phyloP scores from a whole-genome alignment of 2,797 vertebrate genomes.

The Streptopelia turtur region DNA sequence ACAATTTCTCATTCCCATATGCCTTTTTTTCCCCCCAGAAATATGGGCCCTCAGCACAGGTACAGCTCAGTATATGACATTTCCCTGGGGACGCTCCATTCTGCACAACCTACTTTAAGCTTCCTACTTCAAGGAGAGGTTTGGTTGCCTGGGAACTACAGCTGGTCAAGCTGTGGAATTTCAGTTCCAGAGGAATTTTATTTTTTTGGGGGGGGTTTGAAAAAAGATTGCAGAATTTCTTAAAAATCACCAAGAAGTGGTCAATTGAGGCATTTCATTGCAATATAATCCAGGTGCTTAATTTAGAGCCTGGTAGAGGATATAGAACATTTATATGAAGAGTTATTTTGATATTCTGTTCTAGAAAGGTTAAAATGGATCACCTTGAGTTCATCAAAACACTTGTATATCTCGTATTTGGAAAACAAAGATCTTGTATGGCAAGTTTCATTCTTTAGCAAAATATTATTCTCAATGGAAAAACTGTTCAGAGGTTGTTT shows the following conservation, averaged over 20 bases:
- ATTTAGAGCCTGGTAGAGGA: not conserved
- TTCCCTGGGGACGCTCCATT: not conserved
- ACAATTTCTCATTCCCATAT: not conserved
- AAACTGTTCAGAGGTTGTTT: not conserved
- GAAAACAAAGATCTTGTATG: not conserved
- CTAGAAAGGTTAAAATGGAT: not conserved
- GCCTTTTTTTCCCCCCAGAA: not conserved
- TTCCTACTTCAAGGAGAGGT: not conserved
- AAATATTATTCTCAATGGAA: not conserved
- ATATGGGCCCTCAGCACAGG: fast-evolving
- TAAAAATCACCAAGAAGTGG: not conserved
- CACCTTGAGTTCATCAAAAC: not conserved
- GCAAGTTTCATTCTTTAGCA: not conserved
- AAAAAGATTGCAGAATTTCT: not conserved
- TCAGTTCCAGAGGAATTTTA: not conserved
- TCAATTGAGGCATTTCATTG: not conserved
- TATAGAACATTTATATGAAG: not conserved
- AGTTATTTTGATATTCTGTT: not conserved
- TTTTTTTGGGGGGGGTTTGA: not conserved
- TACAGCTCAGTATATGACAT: not conserved
- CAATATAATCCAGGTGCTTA: not conserved
- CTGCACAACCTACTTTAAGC: not conserved
- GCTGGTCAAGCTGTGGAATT: not conserved
- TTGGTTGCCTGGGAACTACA: constrained; percentile 26
- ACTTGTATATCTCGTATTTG: not conserved